Percentiles rank a stretch among this genome's conserved stretches.
Evolutionary conservation across 2,797 vertebrate genomes (phyloP).

Genomic region (Hirundo rustica): DNA sequence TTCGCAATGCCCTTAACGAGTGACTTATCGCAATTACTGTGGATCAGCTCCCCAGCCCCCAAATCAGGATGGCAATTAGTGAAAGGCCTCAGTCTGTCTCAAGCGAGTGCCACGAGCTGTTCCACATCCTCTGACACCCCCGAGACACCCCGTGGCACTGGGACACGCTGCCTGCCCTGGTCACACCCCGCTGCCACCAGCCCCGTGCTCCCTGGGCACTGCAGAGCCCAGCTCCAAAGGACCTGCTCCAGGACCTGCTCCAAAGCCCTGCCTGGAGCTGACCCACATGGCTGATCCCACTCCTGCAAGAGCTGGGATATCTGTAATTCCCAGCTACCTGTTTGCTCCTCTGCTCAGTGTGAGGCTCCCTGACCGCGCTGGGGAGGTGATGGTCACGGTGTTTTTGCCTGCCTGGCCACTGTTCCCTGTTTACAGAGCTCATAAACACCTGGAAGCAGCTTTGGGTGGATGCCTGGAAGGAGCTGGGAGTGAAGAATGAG

Average conservation of each 20-base stretch:
- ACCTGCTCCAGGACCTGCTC: not conserved
- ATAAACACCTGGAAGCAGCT: not conserved
- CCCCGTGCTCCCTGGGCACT: not conserved
- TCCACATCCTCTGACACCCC: not conserved
- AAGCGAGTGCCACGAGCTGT: not conserved
- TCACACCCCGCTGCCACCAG: not conserved
- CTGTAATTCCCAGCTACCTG: not conserved
- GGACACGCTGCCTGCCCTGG: not conserved
- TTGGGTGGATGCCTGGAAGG: not conserved
- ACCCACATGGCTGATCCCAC: not conserved
- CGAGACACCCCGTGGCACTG: not conserved
- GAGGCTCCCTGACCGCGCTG: not conserved
- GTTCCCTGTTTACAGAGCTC: not conserved
- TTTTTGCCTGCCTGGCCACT: not conserved
- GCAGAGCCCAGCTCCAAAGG: not conserved
- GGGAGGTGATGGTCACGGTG: not conserved
- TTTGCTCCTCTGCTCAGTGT: not conserved
- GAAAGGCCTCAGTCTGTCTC: not conserved
- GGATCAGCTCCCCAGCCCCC: slow-evolving; percentile 23
- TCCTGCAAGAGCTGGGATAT: not conserved
- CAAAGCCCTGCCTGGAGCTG: not conserved
- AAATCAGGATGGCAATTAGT: not conserved
- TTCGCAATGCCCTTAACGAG: slow-evolving; percentile 29
- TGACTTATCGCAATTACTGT: not conserved
- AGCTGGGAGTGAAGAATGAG: not conserved